phyloP scores from a whole-genome alignment of 2,888 invertebrate species.

The Hecatera dysodea region DNA sequence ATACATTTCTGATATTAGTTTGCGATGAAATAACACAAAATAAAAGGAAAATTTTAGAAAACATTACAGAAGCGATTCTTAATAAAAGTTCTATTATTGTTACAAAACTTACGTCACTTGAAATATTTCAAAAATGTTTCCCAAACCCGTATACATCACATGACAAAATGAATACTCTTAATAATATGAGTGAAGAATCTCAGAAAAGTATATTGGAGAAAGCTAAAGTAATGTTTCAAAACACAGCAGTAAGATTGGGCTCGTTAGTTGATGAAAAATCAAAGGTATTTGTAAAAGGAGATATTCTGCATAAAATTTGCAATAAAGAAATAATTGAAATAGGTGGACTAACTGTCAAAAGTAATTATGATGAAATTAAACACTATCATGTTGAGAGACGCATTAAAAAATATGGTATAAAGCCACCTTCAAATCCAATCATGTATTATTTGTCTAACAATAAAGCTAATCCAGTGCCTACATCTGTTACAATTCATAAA shows the following conservation, averaged over 20 bases:
- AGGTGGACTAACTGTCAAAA: slow-evolving; percentile 18
- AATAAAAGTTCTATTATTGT: slow-evolving; percentile 2
- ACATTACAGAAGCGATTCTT: background rate
- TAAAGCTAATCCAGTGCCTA: no score
- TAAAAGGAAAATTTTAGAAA: background rate
- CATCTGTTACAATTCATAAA: no score
- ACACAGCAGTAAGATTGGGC: slow-evolving; percentile 21
- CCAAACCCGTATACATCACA: background rate
- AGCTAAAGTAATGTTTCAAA: slow-evolving; percentile 42
- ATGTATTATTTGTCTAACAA: background rate
- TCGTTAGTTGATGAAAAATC: slow-evolving; percentile 26
- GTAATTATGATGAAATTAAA: slow-evolving; percentile 46
- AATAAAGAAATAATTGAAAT: slow-evolving; percentile 30
- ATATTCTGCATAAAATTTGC: slow-evolving; percentile 36
- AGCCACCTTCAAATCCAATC: background rate
- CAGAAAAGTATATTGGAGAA: slow-evolving; percentile 19
- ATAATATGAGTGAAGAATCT: slow-evolving; percentile 26
- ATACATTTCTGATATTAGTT: slow-evolving; percentile 16
- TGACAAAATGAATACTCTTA: slow-evolving; percentile 15
- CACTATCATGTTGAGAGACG: slow-evolving; percentile 45
- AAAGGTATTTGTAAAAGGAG: slow-evolving; percentile 37
- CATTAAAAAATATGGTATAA: background rate
- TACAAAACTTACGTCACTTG: background rate
- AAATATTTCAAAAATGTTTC: slow-evolving; percentile 23
- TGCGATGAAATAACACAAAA: background rate